These are phyloP conservation scores for Apis cerana DNA, from an alignment of 1,140 invertebrate species.

Conservation along the genomic window DNA sequence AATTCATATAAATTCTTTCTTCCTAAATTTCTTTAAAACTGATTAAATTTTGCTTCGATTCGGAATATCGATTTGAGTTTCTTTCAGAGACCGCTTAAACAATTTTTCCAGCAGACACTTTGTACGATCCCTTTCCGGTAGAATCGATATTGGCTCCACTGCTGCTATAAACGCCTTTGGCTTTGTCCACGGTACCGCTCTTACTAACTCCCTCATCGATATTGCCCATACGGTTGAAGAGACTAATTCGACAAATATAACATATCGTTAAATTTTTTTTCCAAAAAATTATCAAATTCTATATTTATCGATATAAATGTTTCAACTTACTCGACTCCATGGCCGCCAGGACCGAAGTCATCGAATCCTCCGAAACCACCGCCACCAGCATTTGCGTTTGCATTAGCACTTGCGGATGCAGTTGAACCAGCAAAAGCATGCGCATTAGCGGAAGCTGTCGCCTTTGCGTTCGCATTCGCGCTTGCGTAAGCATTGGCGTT, in stretches of 20 bases:
- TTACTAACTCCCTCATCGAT: conserved; percentile 64
- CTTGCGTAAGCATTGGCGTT: conserved; percentile 48
- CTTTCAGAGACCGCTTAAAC: conserved; percentile 12
- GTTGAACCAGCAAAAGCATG: background rate
- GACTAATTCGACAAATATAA: conserved; percentile 30
- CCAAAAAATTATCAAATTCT: background rate
- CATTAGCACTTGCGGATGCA: conserved; percentile 34
- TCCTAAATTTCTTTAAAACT: background rate
- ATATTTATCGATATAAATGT: background rate
- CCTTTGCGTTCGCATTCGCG: conserved; percentile 19
- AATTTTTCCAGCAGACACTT: conserved; percentile 76
- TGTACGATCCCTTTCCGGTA: conserved; percentile 75
- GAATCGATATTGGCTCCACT: conserved; percentile 71
- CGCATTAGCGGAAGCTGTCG: background rate
- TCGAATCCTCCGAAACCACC: conserved; percentile 27
- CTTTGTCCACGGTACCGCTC: conserved; percentile 68
- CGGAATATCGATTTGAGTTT: too few relatives aligned
- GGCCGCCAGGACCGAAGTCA: background rate
- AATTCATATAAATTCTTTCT: background rate
- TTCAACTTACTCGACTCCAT: conserved; percentile 55
- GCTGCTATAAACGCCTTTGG: conserved; percentile 77
- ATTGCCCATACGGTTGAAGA: conserved; percentile 69
- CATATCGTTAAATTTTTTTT: background rate
- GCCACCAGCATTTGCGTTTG: conserved; percentile 48
- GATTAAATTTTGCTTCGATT: background rate